These are phyloP conservation scores for Melanostigma gelatinosum DNA, from an alignment of 2,113 vertebrate species.

Conservation along the genomic window DNA sequence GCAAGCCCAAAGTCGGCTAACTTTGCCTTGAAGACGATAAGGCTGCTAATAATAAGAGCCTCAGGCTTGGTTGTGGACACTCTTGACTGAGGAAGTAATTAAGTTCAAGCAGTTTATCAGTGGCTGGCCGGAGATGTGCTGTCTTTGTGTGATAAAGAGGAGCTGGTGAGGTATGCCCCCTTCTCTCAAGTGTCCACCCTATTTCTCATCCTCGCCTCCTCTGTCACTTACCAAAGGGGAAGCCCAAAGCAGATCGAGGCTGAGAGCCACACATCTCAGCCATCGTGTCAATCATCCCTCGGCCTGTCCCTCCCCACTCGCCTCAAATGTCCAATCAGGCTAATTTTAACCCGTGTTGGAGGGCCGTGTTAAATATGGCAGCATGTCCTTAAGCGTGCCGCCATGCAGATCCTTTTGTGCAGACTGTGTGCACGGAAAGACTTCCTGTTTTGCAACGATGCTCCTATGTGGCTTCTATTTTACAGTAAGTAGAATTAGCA, in stretches of 20 bases:
- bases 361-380: slow-evolving; percentile 66
- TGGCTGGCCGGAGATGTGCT: slow-evolving; percentile 71
- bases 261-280: slow-evolving; percentile 37
- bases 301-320: slow-evolving; percentile 30
- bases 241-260: slow-evolving; percentile 54
- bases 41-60: slow-evolving; percentile 78
- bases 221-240: slow-evolving; percentile 57
- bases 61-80: slow-evolving; percentile 66
- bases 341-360: slow-evolving; percentile 71
- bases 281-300: slow-evolving; percentile 60
- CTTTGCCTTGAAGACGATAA: slow-evolving; percentile 76
- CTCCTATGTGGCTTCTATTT: slow-evolving; percentile 49
- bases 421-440: slow-evolving; percentile 32
- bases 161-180: slow-evolving; percentile 65
- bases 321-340: slow-evolving; percentile 74
- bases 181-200: slow-evolving; percentile 61
- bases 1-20: slow-evolving; percentile 52
- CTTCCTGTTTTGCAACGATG: slow-evolving; percentile 19
- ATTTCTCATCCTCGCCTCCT: slow-evolving; percentile 48
- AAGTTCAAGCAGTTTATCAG: slow-evolving; percentile 79
- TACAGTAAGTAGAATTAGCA: slow-evolving; percentile 53
- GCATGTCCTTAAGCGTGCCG: slow-evolving; percentile 46
- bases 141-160: slow-evolving; percentile 72
- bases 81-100: slow-evolving; percentile 81
- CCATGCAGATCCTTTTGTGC: slow-evolving; percentile 43